phyloP scores from a whole-genome alignment of 2,888 invertebrate genomes.

The Chrysopilus asiliformis region DNA sequence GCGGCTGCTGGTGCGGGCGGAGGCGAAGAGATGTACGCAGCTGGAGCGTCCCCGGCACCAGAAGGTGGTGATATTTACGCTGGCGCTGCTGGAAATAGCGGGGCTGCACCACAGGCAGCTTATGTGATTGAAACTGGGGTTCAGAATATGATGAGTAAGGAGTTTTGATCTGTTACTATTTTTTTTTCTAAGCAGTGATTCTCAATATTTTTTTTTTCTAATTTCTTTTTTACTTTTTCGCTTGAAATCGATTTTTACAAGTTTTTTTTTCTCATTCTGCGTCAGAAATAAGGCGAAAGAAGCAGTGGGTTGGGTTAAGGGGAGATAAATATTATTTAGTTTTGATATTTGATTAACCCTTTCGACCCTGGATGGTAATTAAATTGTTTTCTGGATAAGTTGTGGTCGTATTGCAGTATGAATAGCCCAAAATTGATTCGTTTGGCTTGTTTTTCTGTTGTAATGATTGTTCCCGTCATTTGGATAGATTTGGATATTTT shows the following conservation, averaged over 20 bases:
- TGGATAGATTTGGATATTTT: no score
- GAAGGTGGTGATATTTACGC: slow-evolving; percentile 22
- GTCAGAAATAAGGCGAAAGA: no score
- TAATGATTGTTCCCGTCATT: no score
- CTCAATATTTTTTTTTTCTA: not conserved
- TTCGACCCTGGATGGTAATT: no score
- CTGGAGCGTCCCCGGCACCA: slow-evolving; percentile 30
- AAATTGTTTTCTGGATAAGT: no score
- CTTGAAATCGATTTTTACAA: not conserved
- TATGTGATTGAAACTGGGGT: slow-evolving; percentile 11
- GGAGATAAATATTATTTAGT: no score
- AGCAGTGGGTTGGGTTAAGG: no score
- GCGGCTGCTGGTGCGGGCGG: slow-evolving; percentile 15
- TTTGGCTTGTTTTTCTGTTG: no score
- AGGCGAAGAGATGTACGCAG: slow-evolving; percentile 30
- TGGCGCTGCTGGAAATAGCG: not conserved
- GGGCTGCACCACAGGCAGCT: slow-evolving; percentile 2
- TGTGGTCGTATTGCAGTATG: no score
- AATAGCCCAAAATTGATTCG: no score
- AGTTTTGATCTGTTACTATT: not conserved
- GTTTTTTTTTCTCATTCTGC: not conserved
- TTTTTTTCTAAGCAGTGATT: not conserved
- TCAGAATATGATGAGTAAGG: slow-evolving; percentile 15
- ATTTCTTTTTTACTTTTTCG: not conserved
- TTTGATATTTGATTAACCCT: no score